Conservation (phyloP, 2,113 vertebrate species). For the Malurus cyaneus region DNA sequence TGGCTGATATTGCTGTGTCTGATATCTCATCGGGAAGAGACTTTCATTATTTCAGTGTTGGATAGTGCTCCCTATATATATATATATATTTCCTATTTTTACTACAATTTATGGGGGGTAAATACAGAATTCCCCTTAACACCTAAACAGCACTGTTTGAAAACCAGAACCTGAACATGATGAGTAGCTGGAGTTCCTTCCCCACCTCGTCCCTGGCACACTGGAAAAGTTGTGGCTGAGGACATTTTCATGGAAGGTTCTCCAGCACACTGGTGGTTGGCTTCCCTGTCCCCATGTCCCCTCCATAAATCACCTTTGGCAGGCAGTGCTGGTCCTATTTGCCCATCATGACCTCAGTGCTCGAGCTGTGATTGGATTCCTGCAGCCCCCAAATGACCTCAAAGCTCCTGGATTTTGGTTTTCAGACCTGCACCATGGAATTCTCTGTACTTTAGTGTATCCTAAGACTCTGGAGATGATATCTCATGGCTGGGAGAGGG, state of each 20-base stretch:
- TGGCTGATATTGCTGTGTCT: not conserved
- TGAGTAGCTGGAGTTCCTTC: not conserved
- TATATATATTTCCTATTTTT: not conserved
- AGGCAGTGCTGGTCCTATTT: not conserved
- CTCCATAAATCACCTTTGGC: not conserved
- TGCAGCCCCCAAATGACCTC: not conserved
- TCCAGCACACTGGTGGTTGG: not conserved
- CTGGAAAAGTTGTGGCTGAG: not conserved
- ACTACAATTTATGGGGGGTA: not conserved
- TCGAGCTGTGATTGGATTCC: not conserved
- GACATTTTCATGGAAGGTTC: not conserved
- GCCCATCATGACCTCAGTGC: accelerated
- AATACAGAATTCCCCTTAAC: not conserved
- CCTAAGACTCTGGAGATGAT: not conserved
- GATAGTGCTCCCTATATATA: not conserved
- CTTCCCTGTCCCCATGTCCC: not conserved
- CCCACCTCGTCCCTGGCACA: not conserved
- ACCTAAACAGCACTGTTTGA: not conserved
- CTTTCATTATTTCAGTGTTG: not conserved
- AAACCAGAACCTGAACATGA: not conserved
- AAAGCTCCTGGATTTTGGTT: not conserved
- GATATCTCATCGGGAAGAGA: not conserved
- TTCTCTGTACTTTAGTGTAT: not conserved
- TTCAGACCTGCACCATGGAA: no score
- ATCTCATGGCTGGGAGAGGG: not conserved